Evolutionary conservation across 2,113 vertebrate genomes (phyloP).

Genomic region (Nerophis lumbriciformis): DNA sequence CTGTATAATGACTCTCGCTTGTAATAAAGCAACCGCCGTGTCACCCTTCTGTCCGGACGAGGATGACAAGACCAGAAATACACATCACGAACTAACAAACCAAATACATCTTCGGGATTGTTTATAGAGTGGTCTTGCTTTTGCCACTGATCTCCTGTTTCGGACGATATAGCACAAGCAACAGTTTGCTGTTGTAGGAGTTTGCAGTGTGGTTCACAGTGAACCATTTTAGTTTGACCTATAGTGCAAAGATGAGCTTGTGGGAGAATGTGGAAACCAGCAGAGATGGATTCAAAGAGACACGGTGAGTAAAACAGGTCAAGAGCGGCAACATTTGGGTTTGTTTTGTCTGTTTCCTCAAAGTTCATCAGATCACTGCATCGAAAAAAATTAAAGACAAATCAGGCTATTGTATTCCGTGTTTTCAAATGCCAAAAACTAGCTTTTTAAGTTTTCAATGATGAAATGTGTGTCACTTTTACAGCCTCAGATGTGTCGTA

Average conservation of each 20-base stretch:
- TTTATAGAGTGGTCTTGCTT: background rate
- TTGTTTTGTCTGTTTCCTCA: slow-evolving; percentile 2
- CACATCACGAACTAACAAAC: no score
- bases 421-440: slow-evolving; percentile 19
- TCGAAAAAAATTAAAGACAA: background rate
- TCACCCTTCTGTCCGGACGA: no score
- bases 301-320: background rate
- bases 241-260: background rate
- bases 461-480: slow-evolving; percentile 1
- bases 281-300: slow-evolving; percentile 4
- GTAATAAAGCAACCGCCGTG: no score
- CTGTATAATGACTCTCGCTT: no score
- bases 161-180: slow-evolving; percentile 1
- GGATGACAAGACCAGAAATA: no score
- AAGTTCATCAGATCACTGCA: slow-evolving; percentile 1
- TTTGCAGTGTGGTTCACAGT: slow-evolving; percentile 4
- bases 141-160: slow-evolving; percentile 8
- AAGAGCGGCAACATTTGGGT: background rate
- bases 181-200: slow-evolving; percentile 12
- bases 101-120: no score
- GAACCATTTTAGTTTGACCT: background rate
- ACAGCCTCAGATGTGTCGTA: background rate
- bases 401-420: background rate
- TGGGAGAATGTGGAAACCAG: background rate
- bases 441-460: slow-evolving; percentile 14